These are phyloP conservation scores for Lacerta agilis DNA, from an alignment of 2,797 vertebrate species.

Conservation along the genomic window DNA sequence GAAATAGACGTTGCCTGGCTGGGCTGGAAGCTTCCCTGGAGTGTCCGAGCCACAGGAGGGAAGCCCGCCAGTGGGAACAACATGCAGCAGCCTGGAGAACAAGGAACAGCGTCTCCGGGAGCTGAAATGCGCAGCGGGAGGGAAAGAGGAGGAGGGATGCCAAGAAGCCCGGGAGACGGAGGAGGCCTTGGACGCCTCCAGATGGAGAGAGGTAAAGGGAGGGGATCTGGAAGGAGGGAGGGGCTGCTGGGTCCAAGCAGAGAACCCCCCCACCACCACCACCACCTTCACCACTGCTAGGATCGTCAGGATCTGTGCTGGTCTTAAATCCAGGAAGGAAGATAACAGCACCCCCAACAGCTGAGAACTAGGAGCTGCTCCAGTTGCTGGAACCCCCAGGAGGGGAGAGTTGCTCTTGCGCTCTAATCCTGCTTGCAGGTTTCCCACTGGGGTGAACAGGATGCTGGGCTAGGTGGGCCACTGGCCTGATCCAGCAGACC, in stretches of 20 bases:
- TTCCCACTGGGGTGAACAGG: no score
- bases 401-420: background rate
- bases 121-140: constrained; percentile 74
- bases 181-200: constrained; percentile 79
- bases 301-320: background rate
- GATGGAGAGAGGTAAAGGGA: constrained; percentile 72
- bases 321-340: background rate
- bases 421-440: no score
- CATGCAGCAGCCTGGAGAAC: constrained; percentile 59
- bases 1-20: constrained; percentile 67
- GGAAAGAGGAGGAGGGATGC: constrained; percentile 66
- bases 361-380: background rate
- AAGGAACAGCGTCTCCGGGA: constrained; percentile 63
- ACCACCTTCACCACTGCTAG: background rate
- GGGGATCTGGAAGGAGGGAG: constrained; percentile 44
- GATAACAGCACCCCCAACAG: background rate
- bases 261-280: no score
- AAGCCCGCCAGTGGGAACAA: constrained; percentile 60
- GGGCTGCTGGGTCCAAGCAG: background rate
- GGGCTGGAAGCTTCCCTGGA: constrained; percentile 50
- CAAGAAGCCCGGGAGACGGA: constrained; percentile 73
- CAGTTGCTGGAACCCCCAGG: no score
- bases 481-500: no score
- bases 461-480: no score
- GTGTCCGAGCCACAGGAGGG: constrained; percentile 64